A percentile compares a stretch with the other conserved stretches of the same genome.
phyloP scores from a whole-genome alignment of 2,888 invertebrate species.

The Netelia virgata region DNA sequence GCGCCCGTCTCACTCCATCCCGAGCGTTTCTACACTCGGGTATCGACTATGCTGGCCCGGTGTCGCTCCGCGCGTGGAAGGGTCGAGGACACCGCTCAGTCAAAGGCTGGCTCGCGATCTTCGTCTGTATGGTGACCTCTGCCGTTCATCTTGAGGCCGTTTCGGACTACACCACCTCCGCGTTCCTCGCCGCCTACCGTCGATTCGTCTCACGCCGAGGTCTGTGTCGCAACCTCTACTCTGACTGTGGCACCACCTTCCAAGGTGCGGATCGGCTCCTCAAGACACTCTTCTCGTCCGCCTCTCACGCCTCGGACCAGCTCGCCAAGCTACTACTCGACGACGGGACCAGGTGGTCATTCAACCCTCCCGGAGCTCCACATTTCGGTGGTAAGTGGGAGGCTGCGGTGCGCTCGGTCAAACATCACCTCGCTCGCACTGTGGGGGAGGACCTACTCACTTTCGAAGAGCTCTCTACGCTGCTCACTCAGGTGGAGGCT shows the following conservation, averaged over 20 bases:
- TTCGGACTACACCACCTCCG: background rate
- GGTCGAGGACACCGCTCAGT: too few relatives aligned
- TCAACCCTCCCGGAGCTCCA: conserved; percentile 74
- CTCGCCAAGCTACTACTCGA: background rate
- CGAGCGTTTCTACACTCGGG: background rate
- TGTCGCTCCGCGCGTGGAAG: background rate
- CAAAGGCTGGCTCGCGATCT: background rate
- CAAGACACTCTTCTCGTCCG: conserved; percentile 4
- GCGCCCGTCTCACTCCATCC: conserved; percentile 53
- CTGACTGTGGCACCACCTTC: conserved; percentile 21
- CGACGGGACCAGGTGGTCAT: conserved; percentile 71
- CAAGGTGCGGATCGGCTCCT: conserved; percentile 30
- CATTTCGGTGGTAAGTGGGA: conserved; percentile 78
- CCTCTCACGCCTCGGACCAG: background rate
- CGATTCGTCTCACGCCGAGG: background rate
- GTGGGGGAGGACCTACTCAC: conserved; percentile 69
- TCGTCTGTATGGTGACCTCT: background rate
- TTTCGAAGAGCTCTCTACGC: conserved; percentile 74
- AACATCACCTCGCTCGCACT: conserved; percentile 70
- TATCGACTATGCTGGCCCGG: conserved; percentile 8
- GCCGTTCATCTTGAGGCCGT: conserved; percentile 6
- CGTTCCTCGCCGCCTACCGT: background rate
- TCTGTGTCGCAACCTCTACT: background rate
- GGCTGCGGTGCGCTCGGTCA: conserved; percentile 73
- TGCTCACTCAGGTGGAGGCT: conserved; percentile 73